These are phyloP conservation scores for Drosophila lacteicornis DNA, from an alignment of 1,140 invertebrate genomes.

Conservation along the genomic window DNA sequence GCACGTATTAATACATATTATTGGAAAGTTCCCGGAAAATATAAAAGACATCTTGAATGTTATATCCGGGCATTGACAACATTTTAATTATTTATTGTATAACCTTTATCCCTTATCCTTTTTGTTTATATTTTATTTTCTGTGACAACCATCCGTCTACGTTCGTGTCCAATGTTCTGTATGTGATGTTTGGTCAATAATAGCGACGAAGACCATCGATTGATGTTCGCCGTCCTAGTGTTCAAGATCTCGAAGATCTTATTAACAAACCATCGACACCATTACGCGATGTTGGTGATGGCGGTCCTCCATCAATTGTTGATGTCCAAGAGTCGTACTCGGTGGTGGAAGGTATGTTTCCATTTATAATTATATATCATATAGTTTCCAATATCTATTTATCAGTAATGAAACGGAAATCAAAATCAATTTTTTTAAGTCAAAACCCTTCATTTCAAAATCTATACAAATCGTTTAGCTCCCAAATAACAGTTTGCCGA, in stretches of 20 bases:
- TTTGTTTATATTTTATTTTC: constrained; percentile 26
- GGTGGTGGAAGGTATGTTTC: constrained; percentile 92
- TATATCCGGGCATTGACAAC: constrained; percentile 21
- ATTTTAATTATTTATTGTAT: background rate
- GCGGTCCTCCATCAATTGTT: constrained; percentile 93
- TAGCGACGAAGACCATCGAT: constrained; percentile 94
- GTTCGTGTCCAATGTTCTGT: constrained; percentile 20
- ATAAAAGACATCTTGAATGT: constrained; percentile 23
- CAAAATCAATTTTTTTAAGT: background rate
- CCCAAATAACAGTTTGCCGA: background rate
- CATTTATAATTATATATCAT: background rate
- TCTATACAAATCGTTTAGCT: background rate
- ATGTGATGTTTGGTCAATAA: constrained; percentile 83
- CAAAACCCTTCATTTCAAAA: background rate
- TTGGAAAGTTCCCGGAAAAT: constrained; percentile 7
- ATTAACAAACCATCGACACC: constrained; percentile 97
- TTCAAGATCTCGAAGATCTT: constrained; percentile 94
- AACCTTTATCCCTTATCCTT: constrained; percentile 1
- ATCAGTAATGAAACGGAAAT: background rate
- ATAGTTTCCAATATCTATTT: background rate
- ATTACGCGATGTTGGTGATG: constrained; percentile 90
- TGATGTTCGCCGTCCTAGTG: constrained; percentile 93
- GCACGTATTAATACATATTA: constrained; percentile 7
- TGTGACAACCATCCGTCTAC: constrained; percentile 10
- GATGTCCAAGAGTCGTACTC: constrained; percentile 96